phyloP scores from a whole-genome alignment of 35 echinoderm and acorn worm genomes.

The Ophiothrix spiculata region DNA sequence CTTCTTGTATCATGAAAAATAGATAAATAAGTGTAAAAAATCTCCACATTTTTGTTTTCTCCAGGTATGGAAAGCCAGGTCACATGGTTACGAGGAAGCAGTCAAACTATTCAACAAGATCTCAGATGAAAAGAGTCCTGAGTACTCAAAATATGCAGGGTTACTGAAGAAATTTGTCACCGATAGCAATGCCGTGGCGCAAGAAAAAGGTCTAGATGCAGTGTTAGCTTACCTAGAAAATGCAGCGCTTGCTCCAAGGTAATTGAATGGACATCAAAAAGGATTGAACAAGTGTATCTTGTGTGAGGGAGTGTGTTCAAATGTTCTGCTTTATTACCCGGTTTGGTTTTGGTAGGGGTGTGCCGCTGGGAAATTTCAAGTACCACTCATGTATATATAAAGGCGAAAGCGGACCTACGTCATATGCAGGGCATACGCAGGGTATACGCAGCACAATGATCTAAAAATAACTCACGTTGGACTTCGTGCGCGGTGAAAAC shows the following conservation, averaged over 20 bases:
- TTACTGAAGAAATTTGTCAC: conserved; percentile 95
- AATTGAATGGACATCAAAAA: no score
- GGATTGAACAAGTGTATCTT: no score
- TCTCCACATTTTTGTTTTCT: background rate
- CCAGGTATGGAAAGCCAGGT: conserved; percentile 94
- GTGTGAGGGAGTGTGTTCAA: no score
- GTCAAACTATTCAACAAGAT: conserved; percentile 66
- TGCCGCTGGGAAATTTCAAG: no score
- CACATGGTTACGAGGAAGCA: conserved; percentile 87
- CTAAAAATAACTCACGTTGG: no score
- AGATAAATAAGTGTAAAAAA: background rate
- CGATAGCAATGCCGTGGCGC: conserved; percentile 93
- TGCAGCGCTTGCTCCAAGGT: conserved; percentile 89
- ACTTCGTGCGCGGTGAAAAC: no score
- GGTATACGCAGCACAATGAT: no score
- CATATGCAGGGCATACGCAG: no score
- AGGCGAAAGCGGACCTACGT: no score
- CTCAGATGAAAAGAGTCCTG: conserved; percentile 85
- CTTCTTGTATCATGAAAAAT: background rate
- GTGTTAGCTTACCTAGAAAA: conserved; percentile 68
- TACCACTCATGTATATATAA: no score
- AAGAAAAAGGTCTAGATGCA: conserved; percentile 95
- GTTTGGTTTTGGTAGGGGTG: no score
- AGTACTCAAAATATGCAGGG: conserved; percentile 84
- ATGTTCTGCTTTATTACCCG: no score